These are phyloP conservation scores for Lymantria monacha DNA, from an alignment of 2,888 invertebrate species.

Conservation along the genomic window DNA sequence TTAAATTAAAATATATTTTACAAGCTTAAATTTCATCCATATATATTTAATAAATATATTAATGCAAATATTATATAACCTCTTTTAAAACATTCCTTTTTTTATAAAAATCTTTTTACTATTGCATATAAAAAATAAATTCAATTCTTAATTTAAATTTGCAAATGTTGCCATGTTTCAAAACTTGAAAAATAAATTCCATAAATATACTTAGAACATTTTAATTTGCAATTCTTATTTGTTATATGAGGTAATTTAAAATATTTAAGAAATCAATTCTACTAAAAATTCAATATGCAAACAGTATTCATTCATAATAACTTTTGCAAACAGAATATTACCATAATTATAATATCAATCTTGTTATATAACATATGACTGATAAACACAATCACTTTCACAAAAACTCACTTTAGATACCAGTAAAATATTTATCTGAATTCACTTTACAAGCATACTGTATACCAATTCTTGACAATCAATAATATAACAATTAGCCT, in stretches of 20 bases:
- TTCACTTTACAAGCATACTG: constrained; percentile 27
- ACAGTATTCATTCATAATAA: constrained; percentile 11
- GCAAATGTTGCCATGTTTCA: not conserved
- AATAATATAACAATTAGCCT: constrained; percentile 20
- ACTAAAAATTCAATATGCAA: constrained; percentile 11
- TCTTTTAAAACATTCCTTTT: not conserved
- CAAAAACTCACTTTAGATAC: constrained; percentile 17
- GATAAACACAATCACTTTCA: constrained; percentile 24
- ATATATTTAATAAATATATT: not conserved
- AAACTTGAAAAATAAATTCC: too few species aligned
- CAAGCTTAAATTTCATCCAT: constrained; percentile 3
- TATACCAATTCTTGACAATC: constrained; percentile 12
- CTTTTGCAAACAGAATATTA: constrained; percentile 12
- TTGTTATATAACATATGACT: constrained; percentile 8
- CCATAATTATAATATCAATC: constrained; percentile 15
- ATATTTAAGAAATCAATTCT: constrained; percentile 7
- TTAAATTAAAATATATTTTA: not conserved
- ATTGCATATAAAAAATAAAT: not conserved
- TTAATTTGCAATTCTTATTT: constrained; percentile 12
- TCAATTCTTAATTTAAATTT: too few species aligned
- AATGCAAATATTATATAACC: not conserved
- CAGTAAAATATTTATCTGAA: constrained; percentile 20
- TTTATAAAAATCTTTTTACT: not conserved
- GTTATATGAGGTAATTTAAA: constrained; percentile 30
- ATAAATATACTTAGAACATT: not conserved